A percentile compares a stretch with the other conserved stretches of the same genome.
These are phyloP conservation scores for Ophraella communa DNA, from an alignment of 2,888 invertebrate genomes.

Conservation along the genomic window DNA sequence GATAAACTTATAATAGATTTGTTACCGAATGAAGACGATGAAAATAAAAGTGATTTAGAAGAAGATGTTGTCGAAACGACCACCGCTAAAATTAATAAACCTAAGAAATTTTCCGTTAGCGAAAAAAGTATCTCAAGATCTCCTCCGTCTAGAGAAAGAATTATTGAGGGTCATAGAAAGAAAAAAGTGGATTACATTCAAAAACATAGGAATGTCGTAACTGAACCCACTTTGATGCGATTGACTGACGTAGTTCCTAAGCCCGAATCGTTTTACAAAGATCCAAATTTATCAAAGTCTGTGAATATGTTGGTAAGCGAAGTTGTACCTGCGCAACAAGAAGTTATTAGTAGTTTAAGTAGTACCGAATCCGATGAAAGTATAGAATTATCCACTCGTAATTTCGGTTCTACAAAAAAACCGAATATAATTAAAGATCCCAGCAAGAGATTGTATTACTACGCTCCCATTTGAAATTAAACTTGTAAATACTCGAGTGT, in stretches of 20 bases:
- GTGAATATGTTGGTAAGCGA: conserved; percentile 48
- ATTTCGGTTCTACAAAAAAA: conserved; percentile 30
- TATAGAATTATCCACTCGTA: background rate
- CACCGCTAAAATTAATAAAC: background rate
- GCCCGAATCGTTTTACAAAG: conserved; percentile 50
- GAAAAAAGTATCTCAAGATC: conserved; percentile 3
- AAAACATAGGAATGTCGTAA: conserved; percentile 21
- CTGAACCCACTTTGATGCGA: conserved; percentile 29
- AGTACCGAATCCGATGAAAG: conserved; percentile 15
- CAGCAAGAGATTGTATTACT: conserved; percentile 56
- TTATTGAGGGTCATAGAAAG: background rate
- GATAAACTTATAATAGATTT: conserved; percentile 13
- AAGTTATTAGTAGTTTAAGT: conserved; percentile 30
- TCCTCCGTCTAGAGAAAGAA: background rate
- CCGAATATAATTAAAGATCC: conserved; percentile 55
- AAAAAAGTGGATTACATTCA: conserved; percentile 23
- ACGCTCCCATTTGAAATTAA: conserved; percentile 44
- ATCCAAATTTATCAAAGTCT: conserved; percentile 47
- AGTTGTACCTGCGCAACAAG: conserved; percentile 22
- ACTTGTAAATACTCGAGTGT: conserved; percentile 28
- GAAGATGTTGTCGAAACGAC: background rate
- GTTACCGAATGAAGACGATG: conserved; percentile 22
- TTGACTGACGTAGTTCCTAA: conserved; percentile 49
- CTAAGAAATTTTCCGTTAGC: background rate
- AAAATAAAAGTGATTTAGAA: conserved; percentile 10